Percentiles rank a stretch among this genome's conserved stretches.
These are phyloP conservation scores for Ophion obscuratus DNA, from an alignment of 2,888 invertebrate genomes.

Conservation along the genomic window DNA sequence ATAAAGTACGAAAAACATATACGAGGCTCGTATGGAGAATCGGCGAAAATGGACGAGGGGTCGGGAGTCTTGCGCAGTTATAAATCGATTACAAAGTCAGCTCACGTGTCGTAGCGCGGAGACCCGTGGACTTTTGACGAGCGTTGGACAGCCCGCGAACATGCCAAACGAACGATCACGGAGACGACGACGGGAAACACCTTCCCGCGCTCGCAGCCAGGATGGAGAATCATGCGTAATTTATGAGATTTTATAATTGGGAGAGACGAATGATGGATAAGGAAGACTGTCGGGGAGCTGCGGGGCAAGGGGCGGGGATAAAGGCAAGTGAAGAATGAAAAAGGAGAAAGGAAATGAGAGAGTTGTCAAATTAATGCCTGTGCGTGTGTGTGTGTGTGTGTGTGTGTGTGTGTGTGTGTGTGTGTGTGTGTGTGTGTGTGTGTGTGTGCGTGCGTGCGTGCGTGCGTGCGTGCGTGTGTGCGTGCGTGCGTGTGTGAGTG, in stretches of 20 bases:
- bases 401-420: no score
- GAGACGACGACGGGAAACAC: constrained; percentile 7
- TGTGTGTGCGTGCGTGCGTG: no score
- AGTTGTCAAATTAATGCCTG: neutral
- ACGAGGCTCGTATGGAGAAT: no score
- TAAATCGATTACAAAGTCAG: constrained; percentile 42
- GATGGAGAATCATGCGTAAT: constrained; percentile 57
- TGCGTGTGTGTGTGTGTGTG: no score
- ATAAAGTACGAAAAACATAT: neutral
- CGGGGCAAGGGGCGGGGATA: neutral
- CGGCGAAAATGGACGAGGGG: no score
- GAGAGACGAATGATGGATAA: constrained; percentile 8
- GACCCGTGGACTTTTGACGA: constrained; percentile 57
- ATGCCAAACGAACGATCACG: constrained; percentile 14
- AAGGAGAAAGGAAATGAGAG: constrained; percentile 19
- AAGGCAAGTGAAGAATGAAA: neutral
- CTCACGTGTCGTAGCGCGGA: constrained; percentile 28
- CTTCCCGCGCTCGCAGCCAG: constrained; percentile 6
- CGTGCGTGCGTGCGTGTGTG: no score
- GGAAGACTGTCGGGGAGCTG: neutral
- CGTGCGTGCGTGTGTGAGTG: no score
- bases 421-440: no score
- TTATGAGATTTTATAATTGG: constrained; percentile 47
- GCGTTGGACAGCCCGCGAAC: constrained; percentile 30
- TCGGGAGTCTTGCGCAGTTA: constrained; percentile 2